Evolutionary conservation across 2,888 invertebrate genomes (phyloP), one percentile per base, ranked within the genome.

Genomic region (Thymelicus sylvestris): DNA sequence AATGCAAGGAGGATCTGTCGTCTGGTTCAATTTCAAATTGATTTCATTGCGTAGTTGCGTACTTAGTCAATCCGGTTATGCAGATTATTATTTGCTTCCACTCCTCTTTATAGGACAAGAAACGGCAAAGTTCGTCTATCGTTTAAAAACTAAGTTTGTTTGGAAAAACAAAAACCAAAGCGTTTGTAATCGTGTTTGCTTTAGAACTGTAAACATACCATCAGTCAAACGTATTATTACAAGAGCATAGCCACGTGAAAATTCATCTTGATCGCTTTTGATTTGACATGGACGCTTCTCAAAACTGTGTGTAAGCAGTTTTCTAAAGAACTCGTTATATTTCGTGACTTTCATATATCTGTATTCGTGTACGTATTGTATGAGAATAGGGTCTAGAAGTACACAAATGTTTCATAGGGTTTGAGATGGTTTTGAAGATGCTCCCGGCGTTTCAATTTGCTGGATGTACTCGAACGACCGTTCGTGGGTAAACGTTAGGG

Each of bases 291-390:
- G 24, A 19, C 15, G 15, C 24, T 24, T 5, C 7, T 55, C 62
- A 48, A 63, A 63, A 63, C 48, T 31, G 63, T 7, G 63, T 63
- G 38, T 63, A 63, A 48, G 48, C 63, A 63, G 48, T 13, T 63
- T 63, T 63, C 63, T 48, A 63, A 63, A 63, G 31, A 63, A 48
- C 47, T 55, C 55, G 24, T 55, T 55, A 55, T 24, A 55, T 55
- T 24, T 24, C 55, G 55, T 55, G 55, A 55, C 55, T 55, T 24
- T 55, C 55, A 6, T 50, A n/a, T n/a, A n/a, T n/a, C n/a, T n/a
- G 6, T 52, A 52, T 52, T 52, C 52, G 52, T 19, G 31, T 47
- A 19, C 19, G 1, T 19, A 19, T 52, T 19, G 50, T 24, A 24
- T 24, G 15, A 47, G 44, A 24, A 61, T 61, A 61, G 10, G 41